Evolutionary conservation across 2,113 vertebrate genomes (phyloP), one percentile per base, ranked within the genome.

Genomic region (Orthonyx spaldingii): DNA sequence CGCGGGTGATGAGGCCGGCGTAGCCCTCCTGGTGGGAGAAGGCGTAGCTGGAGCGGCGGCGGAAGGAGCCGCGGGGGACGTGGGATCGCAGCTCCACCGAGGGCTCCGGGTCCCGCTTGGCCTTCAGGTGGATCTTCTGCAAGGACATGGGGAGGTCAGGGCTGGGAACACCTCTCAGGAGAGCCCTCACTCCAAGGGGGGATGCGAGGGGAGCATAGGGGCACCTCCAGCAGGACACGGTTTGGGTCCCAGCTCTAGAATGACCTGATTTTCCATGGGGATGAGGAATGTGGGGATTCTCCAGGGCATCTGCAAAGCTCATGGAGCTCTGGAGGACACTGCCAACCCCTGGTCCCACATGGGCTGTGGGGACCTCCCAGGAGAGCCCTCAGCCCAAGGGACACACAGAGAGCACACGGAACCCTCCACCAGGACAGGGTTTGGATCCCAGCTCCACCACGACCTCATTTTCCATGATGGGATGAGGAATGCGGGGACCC

Each of bases 11-110:
- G 87, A 98, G 97, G 17, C 96, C 79, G 0, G 98, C 98, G 0
- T 98, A 98, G 47, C 98, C 98, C 37, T 97, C 97, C 30, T 89
- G 98, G 96, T 99, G 98, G 22, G 98, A 99, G 96, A 99, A 97
- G 37, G 98, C 98, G 2, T 98, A 99, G 56, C 98, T 98, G 41
- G 99, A 99, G 16, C 97, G 98, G 14, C 98, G 97, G 32, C 17
- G 27, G 9, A 95, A 41, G 2, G 97, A 74, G 7, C 87, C 76
- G 2, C 98, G 94, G 6, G 24, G 94, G 26, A 98, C 20, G 2
- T 84, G 85, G 12, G 97, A 94, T 3, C 59, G 79, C 22, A 98
- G 75, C 90, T 98, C 98, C 91, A 97, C 94, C 0, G 78, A 21
- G 9, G 75, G 61, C n/a, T 80, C 32, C 0, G 85, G 93, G 16